Evolutionary conservation across 2,888 invertebrate genomes (phyloP).

Genomic region (Drosophila atroscutellata): DNA sequence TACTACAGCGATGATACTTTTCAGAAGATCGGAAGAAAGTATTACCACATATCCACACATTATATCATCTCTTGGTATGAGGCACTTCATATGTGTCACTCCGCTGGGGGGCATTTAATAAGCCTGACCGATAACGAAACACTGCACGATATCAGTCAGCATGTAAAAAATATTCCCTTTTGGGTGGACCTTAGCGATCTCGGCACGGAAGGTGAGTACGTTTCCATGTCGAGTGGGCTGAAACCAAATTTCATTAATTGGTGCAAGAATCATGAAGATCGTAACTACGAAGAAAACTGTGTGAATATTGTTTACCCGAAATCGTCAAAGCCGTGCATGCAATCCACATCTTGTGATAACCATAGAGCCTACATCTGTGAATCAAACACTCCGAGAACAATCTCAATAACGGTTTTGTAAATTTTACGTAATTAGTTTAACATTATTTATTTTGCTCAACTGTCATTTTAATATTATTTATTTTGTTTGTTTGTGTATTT

Average conservation of each 20-base stretch:
- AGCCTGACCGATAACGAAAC: not conserved
- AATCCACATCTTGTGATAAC: not conserved
- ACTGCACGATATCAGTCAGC: not conserved
- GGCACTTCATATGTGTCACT: conserved; percentile 18
- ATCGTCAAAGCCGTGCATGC: conserved; percentile 16
- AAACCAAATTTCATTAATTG: conserved; percentile 7
- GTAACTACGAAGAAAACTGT: conserved; percentile 2
- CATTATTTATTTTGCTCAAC: not conserved
- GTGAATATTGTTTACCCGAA: conserved; percentile 6
- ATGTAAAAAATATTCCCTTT: not conserved
- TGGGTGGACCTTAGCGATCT: conserved; percentile 42
- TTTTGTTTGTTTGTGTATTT: not conserved
- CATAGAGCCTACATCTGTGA: conserved; percentile 19
- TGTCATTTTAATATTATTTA: not conserved
- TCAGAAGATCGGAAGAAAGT: conserved; percentile 1
- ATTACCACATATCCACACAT: not conserved
- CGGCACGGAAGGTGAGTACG: not conserved
- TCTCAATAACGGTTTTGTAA: conserved; percentile 17
- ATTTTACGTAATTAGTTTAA: not conserved
- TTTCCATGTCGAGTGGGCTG: conserved; percentile 31
- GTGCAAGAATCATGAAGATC: not conserved
- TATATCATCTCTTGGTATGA: not conserved
- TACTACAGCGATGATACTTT: not conserved
- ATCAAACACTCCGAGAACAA: conserved; percentile 8
- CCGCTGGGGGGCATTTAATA: conserved; percentile 23